phyloP scores from a whole-genome alignment of 2,888 invertebrate genomes.

The Morpho helenor region DNA sequence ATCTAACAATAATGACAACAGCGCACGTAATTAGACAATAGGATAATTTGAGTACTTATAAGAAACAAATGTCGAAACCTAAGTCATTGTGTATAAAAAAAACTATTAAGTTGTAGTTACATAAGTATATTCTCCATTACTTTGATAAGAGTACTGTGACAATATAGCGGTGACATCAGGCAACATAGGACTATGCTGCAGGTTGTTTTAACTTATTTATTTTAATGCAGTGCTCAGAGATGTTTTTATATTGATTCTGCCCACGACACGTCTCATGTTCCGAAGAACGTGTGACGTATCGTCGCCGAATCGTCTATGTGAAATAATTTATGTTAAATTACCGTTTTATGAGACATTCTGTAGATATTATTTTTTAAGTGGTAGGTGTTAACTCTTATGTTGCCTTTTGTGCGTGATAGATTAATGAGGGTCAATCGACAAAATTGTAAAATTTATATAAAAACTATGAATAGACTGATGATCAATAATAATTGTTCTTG shows the following conservation, averaged over 20 bases:
- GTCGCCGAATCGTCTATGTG: conserved; percentile 42
- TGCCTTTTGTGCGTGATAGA: conserved; percentile 67
- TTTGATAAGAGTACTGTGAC: conserved; percentile 70
- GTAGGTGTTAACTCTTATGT: conserved; percentile 63
- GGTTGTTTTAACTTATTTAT: conserved; percentile 74
- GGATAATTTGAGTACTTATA: conserved; percentile 74
- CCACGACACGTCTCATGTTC: conserved; percentile 38
- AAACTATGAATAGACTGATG: conserved; percentile 78
- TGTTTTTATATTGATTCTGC: conserved; percentile 32
- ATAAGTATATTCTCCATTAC: conserved; percentile 76
- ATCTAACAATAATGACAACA: conserved; percentile 47
- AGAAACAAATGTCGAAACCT: conserved; percentile 78
- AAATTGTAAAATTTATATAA: conserved; percentile 75
- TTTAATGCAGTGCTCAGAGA: conserved; percentile 49
- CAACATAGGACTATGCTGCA: conserved; percentile 63
- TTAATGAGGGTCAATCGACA: conserved; percentile 68
- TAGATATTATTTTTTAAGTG: conserved; percentile 60
- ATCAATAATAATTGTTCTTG: conserved; percentile 74
- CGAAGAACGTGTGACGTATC: conserved; percentile 33
- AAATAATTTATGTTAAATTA: conserved; percentile 61
- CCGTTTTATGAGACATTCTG: conserved; percentile 52
- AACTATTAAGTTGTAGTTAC: conserved; percentile 69
- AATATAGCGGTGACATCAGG: conserved; percentile 61
- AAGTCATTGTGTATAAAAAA: conserved; percentile 78
- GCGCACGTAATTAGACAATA: conserved; percentile 73